Percentiles rank a stretch among this genome's conserved stretches.
Conservation (phyloP, 2,113 vertebrate genomes). For the Tylochromis polylepis region DNA sequence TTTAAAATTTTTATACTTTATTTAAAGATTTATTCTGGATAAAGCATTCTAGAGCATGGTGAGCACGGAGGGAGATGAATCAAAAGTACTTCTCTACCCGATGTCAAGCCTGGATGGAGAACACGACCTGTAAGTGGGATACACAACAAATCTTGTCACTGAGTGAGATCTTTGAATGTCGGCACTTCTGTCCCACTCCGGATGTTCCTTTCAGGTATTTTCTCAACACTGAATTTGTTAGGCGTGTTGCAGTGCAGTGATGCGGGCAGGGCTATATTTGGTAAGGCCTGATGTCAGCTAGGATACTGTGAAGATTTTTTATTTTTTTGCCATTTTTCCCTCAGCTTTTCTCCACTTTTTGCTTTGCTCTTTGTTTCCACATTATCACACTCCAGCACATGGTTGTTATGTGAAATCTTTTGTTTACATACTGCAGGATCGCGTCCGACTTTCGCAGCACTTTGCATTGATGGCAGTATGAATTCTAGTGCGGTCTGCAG, state of each 20-base stretch:
- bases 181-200: constrained; percentile 10
- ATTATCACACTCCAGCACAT: neutral
- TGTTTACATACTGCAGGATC: neutral
- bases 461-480: neutral
- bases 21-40: constrained; percentile 60
- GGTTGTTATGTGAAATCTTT: neutral
- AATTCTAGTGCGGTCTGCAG: neutral
- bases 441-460: neutral
- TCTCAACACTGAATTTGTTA: neutral
- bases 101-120: constrained; percentile 30
- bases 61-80: neutral
- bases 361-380: neutral
- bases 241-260: neutral
- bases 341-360: neutral
- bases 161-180: constrained; percentile 36
- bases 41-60: neutral
- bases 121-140: neutral
- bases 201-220: constrained; percentile 34
- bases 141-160: constrained; percentile 47
- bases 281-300: neutral
- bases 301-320: neutral
- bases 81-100: neutral
- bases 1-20: constrained; percentile 59
- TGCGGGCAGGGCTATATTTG: neutral
- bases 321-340: neutral